These are phyloP conservation scores for Nipponacmea schrenckii DNA, from an alignment of 2,888 invertebrate genomes.

Conservation along the genomic window DNA sequence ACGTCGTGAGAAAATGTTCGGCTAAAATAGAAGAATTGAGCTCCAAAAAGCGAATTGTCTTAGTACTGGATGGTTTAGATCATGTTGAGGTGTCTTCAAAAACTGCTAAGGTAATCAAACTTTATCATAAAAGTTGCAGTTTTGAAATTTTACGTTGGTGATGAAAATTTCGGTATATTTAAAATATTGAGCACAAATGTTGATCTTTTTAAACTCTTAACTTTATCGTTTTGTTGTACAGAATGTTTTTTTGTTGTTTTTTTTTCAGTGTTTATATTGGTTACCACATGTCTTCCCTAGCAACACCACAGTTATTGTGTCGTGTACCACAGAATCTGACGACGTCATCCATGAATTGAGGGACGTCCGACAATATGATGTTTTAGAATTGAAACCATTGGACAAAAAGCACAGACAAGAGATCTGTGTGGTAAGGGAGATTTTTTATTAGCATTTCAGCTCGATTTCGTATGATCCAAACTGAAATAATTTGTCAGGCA, in stretches of 20 bases:
- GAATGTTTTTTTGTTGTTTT: too few species aligned
- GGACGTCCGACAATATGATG: conserved; percentile 15
- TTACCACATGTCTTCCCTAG: conserved; percentile 25
- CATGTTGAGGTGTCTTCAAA: conserved; percentile 36
- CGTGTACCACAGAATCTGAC: conserved; percentile 19
- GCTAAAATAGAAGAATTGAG: conserved; percentile 21
- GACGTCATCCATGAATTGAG: conserved; percentile 26
- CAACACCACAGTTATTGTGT: conserved; percentile 26
- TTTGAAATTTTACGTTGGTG: too few species aligned
- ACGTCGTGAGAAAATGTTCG: not conserved
- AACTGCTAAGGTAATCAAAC: conserved; percentile 45
- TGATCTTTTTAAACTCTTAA: too few species aligned
- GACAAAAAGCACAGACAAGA: conserved; percentile 17
- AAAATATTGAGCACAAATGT: too few species aligned
- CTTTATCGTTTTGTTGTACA: too few species aligned
- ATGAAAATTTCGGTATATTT: too few species aligned
- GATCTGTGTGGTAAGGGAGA: conserved; percentile 23
- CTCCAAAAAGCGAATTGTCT: conserved; percentile 19
- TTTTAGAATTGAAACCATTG: conserved; percentile 23
- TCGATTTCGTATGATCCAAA: too few species aligned
- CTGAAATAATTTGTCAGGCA: too few species aligned
- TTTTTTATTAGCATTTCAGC: too few species aligned
- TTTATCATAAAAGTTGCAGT: not conserved
- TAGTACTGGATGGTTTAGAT: conserved; percentile 46
- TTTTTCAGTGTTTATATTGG: conserved; percentile 29